phyloP scores from a whole-genome alignment of 1,140 invertebrate genomes.

The Papilio dardanus region DNA sequence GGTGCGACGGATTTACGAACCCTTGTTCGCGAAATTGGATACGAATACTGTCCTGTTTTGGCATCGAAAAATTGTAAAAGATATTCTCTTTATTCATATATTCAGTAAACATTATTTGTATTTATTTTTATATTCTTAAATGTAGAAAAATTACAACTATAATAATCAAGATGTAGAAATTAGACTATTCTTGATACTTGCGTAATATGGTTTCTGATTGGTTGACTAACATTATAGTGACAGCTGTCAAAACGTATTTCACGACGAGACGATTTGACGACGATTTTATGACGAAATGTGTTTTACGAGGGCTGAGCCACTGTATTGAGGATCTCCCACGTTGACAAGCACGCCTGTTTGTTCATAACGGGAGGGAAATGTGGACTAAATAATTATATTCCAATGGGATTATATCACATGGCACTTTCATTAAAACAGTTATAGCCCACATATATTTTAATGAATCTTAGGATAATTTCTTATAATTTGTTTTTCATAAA shows the following conservation, averaged over 20 bases:
- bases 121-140: too few species aligned
- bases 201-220: not conserved
- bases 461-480: too few species aligned
- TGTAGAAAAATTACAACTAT: too few species aligned
- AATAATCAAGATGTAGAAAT: too few species aligned
- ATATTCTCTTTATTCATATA: not conserved
- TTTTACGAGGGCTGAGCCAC: not conserved
- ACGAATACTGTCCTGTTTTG: not conserved
- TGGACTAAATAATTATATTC: not conserved
- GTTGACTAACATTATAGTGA: not conserved
- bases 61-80: not conserved
- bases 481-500: not conserved
- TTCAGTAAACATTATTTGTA: too few species aligned
- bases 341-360: not conserved
- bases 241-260: slow-evolving; percentile 8
- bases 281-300: not conserved
- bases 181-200: not conserved
- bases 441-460: too few species aligned
- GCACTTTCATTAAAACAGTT: too few species aligned
- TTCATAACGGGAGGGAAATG: not conserved
- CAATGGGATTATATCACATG: not conserved
- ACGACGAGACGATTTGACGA: not conserved
- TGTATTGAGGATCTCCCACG: slow-evolving; percentile 2
- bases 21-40: not conserved
- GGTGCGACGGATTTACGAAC: not conserved